Conservation (phyloP, 2,888 invertebrate genomes). For the Drosophila subquinaria region DNA sequence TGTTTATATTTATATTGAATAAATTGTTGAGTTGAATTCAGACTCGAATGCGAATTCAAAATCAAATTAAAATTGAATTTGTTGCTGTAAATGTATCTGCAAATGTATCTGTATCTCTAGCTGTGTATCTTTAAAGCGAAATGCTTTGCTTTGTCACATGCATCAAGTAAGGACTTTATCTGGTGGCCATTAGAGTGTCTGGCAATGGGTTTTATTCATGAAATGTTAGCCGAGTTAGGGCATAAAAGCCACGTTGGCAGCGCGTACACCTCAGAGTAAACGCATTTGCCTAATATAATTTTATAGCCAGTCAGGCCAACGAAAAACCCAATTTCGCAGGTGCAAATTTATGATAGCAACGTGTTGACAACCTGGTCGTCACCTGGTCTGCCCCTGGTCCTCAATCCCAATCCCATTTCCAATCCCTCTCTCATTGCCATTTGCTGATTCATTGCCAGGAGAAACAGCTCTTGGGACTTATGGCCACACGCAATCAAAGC, state of each 20-base stretch:
- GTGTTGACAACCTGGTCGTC: slow-evolving; percentile 58
- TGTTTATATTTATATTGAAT: background rate
- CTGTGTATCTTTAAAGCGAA: slow-evolving; percentile 5
- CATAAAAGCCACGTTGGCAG: slow-evolving; percentile 37
- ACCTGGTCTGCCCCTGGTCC: slow-evolving; percentile 8
- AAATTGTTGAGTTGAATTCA: background rate
- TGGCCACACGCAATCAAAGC: slow-evolving; percentile 55
- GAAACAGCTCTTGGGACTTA: slow-evolving; percentile 11
- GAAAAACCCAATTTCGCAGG: slow-evolving; percentile 65
- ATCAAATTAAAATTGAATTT: background rate
- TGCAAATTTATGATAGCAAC: slow-evolving; percentile 69
- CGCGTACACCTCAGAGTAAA: slow-evolving; percentile 20
- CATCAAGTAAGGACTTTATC: slow-evolving; percentile 48
- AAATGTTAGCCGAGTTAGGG: slow-evolving; percentile 46
- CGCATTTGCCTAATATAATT: slow-evolving; percentile 68
- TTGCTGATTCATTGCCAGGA: slow-evolving; percentile 15
- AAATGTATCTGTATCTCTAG: background rate
- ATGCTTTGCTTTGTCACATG: slow-evolving; percentile 20
- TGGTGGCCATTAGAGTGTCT: slow-evolving; percentile 55
- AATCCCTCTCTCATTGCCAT: background rate
- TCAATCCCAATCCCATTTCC: background rate
- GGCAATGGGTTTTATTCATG: slow-evolving; percentile 56
- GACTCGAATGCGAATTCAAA: background rate
- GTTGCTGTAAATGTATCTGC: slow-evolving; percentile 1
- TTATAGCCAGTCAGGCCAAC: slow-evolving; percentile 46